A percentile compares a stretch with the other conserved stretches of the same genome.
Evolutionary conservation across 1,140 invertebrate genomes (phyloP).

Genomic region (Stenopsyche tienmushanensis): DNA sequence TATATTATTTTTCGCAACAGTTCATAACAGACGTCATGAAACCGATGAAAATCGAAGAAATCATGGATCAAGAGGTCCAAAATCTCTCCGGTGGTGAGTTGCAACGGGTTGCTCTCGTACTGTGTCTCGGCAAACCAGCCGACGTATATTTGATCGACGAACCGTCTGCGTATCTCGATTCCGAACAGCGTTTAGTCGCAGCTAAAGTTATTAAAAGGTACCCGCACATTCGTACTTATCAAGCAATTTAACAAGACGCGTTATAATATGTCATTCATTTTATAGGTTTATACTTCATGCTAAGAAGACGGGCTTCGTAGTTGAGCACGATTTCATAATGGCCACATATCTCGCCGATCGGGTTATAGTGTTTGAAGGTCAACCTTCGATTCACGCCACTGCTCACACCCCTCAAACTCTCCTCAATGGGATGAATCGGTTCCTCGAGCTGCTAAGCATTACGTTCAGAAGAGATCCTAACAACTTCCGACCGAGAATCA

Average conservation of each 20-base stretch:
- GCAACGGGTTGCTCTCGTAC: constrained; percentile 92
- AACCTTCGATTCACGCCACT: constrained; percentile 82
- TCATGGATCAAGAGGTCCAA: constrained; percentile 98
- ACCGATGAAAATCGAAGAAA: constrained; percentile 95
- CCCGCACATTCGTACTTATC: constrained; percentile 14
- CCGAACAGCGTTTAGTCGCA: constrained; percentile 98
- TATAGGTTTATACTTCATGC: constrained; percentile 96
- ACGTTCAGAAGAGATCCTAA: constrained; percentile 99
- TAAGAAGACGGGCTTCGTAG: constrained; percentile 99
- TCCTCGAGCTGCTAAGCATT: constrained; percentile 94
- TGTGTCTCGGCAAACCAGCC: constrained; percentile 97
- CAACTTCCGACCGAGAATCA: constrained; percentile 97
- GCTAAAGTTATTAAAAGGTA: constrained; percentile 98
- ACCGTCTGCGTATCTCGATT: constrained; percentile 98
- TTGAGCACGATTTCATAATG: constrained; percentile 99
- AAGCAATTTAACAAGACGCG: constrained; percentile 3
- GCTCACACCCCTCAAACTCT: constrained; percentile 93
- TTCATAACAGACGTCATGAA: constrained; percentile 99
- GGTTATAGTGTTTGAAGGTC: constrained; percentile 98
- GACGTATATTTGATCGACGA: constrained; percentile 99
- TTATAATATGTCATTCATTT: constrained; percentile 37
- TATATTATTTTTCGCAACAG: constrained; percentile 49
- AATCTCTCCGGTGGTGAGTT: constrained; percentile 99
- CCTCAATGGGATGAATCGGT: constrained; percentile 97
- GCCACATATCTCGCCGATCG: constrained; percentile 98